These are phyloP conservation scores for Elegia similella DNA, from an alignment of 2,888 invertebrate genomes.

Conservation along the genomic window DNA sequence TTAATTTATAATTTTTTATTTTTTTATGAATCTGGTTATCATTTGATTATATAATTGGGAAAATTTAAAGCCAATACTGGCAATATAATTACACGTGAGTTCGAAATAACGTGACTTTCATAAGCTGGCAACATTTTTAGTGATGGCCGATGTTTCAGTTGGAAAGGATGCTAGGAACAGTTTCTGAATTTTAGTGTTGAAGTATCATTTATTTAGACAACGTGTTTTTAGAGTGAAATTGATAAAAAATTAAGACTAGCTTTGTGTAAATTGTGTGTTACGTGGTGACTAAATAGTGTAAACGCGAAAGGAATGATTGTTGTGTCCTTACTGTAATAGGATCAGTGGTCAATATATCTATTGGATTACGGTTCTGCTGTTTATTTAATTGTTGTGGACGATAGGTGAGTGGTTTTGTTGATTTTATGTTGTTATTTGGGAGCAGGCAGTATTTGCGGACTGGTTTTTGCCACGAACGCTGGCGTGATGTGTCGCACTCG, in stretches of 20 bases:
- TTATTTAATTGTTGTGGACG: slow-evolving; percentile 60
- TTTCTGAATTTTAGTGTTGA: slow-evolving; percentile 66
- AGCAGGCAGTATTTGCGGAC: slow-evolving; percentile 25
- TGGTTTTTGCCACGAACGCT: slow-evolving; percentile 64
- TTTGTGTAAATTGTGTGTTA: slow-evolving; percentile 56
- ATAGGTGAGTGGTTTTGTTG: slow-evolving; percentile 57
- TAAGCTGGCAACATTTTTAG: slow-evolving; percentile 64
- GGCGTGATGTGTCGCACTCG: slow-evolving; percentile 52
- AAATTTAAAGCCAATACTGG: slow-evolving; percentile 29
- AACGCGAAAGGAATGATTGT: slow-evolving; percentile 66
- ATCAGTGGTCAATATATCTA: slow-evolving; percentile 72
- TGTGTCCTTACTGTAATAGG: slow-evolving; percentile 74
- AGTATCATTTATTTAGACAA: slow-evolving; percentile 60
- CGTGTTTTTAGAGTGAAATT: slow-evolving; percentile 50
- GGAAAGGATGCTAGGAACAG: slow-evolving; percentile 56
- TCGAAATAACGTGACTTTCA: slow-evolving; percentile 61
- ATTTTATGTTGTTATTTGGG: slow-evolving; percentile 21
- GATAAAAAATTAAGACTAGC: slow-evolving; percentile 33
- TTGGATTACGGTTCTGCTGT: slow-evolving; percentile 76
- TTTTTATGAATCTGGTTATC: too few relatives aligned
- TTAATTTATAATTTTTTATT: too few relatives aligned
- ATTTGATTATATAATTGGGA: too few relatives aligned
- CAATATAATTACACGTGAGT: slow-evolving; percentile 55
- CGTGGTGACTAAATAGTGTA: slow-evolving; percentile 62
- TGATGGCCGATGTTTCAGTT: slow-evolving; percentile 76